These are phyloP conservation scores for Xestoiulus laeticollis DNA, from an alignment of 2,888 invertebrate genomes.

Conservation along the genomic window DNA sequence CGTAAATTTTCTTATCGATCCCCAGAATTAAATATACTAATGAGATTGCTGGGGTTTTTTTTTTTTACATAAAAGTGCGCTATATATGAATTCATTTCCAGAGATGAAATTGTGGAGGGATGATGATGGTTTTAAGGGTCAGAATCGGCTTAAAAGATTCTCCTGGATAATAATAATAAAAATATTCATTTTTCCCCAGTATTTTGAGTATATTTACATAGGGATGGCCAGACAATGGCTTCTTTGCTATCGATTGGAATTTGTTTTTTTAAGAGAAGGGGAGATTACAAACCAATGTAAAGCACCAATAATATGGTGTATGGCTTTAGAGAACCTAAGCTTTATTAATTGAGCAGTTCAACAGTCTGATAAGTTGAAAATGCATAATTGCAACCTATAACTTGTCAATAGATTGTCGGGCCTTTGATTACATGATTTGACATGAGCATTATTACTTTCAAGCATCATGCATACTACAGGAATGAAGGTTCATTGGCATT, in stretches of 20 bases:
- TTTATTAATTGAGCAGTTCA: no score
- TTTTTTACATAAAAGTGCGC: no score
- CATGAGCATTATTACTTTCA: no score
- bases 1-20: slow-evolving; percentile 17
- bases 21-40: background rate
- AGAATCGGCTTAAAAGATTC: slow-evolving; percentile 16
- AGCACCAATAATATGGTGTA: no score
- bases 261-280: background rate
- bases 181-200: background rate
- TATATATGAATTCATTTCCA: no score
- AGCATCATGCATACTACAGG: no score
- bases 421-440: background rate
- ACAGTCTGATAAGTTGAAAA: no score
- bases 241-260: slow-evolving; percentile 6
- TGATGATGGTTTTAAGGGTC: background rate
- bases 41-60: background rate
- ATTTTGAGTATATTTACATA: background rate
- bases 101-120: background rate
- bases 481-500: no score
- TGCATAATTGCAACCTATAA: no score
- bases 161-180: background rate
- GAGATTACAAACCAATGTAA: background rate
- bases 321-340: no score
- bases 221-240: background rate
- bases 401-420: no score